Evolutionary conservation across 2,113 vertebrate species (phyloP), one percentile per base, ranked within the genome.

Genomic region (Pipra filicauda): DNA sequence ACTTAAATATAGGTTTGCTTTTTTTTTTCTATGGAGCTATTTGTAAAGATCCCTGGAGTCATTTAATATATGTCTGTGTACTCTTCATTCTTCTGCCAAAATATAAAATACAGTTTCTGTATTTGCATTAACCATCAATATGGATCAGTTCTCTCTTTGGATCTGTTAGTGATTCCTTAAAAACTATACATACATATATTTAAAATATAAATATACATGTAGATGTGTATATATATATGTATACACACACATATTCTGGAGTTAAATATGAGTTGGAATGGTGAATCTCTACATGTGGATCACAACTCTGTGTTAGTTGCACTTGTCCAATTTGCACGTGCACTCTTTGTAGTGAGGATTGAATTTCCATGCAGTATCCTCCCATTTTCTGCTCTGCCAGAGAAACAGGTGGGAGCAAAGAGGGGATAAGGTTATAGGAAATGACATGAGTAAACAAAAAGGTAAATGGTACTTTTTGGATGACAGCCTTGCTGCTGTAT

Each of bases 141-240:
- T 46, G 48, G 21, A 65, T 55, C 30, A 24, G 6, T 22, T 85
- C 11, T 44, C 19, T 65, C 4, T 43, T 57, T 81, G 24, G 46
- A 49, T 75, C 13, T 89, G 49, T 33, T 76, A 20, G 9, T 24
- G n/a, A 27, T 76, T 75, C 22, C 23, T 77, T 83, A 61, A 70
- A 82, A 85, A 73, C 9, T n/a, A 11, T 30, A 8, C 8, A 23
- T 37, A 4, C 2, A 10, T 33, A 9, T 12, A 33, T 61, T 20
- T 1, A 5, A 70, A 88, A 58, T 33, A 20, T 4, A 52, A 11
- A 46, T 21, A 73, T 19, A 26, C 7, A 8, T 31, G 28, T 30
- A 9, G 10, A 48, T 35, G 14, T 44, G 12, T 15, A 4, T 59
- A 5, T 46, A 4, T 39, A 2, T 18, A 2, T 30, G 4, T 11